Percentiles rank a stretch among this genome's conserved stretches.
Conservation (phyloP, 2,888 invertebrate genomes). For the Agelastica alni region DNA sequence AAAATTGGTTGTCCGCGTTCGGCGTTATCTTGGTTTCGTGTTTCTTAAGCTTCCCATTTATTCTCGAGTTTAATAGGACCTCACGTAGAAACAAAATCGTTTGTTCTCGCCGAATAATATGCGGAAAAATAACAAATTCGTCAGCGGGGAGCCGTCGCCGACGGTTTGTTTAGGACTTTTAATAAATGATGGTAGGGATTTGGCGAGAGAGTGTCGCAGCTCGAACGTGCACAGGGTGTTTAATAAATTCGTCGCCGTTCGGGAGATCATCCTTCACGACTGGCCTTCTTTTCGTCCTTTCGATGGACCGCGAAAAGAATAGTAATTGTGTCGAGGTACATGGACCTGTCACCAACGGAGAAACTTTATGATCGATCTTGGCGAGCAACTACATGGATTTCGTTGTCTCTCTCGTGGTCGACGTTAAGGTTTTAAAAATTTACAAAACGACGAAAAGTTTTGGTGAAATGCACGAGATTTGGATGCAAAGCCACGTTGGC, state of each 20-base stretch:
- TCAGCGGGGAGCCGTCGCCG: constrained; percentile 12
- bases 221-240: constrained; percentile 29
- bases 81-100: constrained; percentile 14
- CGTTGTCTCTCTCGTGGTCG: background rate
- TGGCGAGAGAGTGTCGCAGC: constrained; percentile 30
- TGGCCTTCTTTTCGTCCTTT: constrained; percentile 11
- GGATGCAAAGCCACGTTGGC: no score
- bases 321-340: constrained; percentile 25
- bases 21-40: no score
- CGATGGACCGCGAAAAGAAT: constrained; percentile 25
- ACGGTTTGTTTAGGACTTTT: constrained; percentile 35
- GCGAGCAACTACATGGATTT: background rate
- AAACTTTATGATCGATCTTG: constrained; percentile 30
- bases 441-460: no score
- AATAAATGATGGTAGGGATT: constrained; percentile 35
- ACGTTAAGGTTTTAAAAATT: background rate
- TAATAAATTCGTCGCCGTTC: constrained; percentile 27
- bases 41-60: no score
- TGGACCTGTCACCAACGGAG: constrained; percentile 20
- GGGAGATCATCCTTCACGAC: constrained; percentile 28
- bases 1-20: no score
- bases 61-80: no score
- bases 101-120: constrained; percentile 20
- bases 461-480: no score
- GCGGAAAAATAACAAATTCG: constrained; percentile 21